Evolutionary conservation across 2,888 invertebrate species (phyloP).

Genomic region (Mimumesa dahlbomi): DNA sequence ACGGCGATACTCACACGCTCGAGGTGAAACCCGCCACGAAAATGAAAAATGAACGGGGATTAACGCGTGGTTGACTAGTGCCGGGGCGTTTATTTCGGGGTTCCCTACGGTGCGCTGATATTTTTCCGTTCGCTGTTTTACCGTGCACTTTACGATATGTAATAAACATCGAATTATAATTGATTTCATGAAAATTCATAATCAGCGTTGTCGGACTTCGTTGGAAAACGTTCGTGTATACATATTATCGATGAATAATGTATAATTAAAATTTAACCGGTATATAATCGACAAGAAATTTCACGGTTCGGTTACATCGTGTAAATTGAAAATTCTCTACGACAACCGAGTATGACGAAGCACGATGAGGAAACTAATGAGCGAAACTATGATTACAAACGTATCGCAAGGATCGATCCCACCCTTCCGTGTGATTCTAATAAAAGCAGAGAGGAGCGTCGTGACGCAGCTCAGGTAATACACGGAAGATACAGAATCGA

Average conservation of each 20-base stretch:
- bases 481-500: constrained; percentile 48
- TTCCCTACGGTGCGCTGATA: constrained; percentile 1
- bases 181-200: background rate
- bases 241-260: no score
- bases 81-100: constrained; percentile 9
- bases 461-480: constrained; percentile 57
- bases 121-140: background rate
- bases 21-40: constrained; percentile 35
- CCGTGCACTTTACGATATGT: background rate
- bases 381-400: background rate
- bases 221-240: background rate
- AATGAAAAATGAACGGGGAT: constrained; percentile 61
- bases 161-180: background rate
- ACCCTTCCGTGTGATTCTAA: constrained; percentile 50
- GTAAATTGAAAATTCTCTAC: no score
- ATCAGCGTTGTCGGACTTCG: background rate
- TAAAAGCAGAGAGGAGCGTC: constrained; percentile 40
- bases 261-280: no score
- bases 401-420: constrained; percentile 9
- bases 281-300: background rate
- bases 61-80: constrained; percentile 50
- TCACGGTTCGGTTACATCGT: background rate
- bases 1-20: constrained; percentile 20
- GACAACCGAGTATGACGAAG: no score
- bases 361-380: constrained; percentile 4